Evolutionary conservation across 2,888 invertebrate genomes (phyloP), one percentile per base, ranked within the genome.

Genomic region (Tenthredo scrophulariae): DNA sequence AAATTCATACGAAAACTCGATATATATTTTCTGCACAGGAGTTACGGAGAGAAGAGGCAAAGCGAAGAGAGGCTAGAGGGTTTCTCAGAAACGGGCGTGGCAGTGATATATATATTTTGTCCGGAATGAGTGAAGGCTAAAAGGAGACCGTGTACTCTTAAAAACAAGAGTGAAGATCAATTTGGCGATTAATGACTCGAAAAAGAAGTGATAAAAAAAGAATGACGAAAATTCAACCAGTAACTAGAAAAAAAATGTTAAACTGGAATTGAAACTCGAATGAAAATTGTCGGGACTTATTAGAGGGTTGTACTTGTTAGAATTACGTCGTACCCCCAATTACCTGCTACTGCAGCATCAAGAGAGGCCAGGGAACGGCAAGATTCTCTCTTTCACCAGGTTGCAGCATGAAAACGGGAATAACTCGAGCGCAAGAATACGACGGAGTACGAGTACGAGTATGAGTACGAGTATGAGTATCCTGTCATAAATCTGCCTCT

Each of bases 1-100:
- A 70, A 83, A 83, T 83, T 83, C 70, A 65, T 83, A 70, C 83
- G 83, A 83, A 46, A 83, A 65, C 83, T 83, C 83, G 46, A 43
- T 67, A 83, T 62, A 74, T 74, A 43, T 43, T 43, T n/a, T 22
- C n/a, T 9, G 26, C 5, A n/a, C 43, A 67, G 29, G 15, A 33
- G 26, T 74, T 43, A 10, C 33, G 33, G 6, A 9, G 18, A 29
- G 29, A 26, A 29, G 29, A 62, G 22, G 26, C 4, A 22, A 26
- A 26, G 10, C 22, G 72, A 43, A 40, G 2, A 9, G n/a, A n/a
- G n/a, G 26, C 18, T 43, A 43, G 72, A 74, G 72, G 43, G 22
- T 7, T 46, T 77, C 54, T 54, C 10, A 26, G 50, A 77, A 54
- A 77, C 50, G 77, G 77, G 77, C 54, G 77, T 54, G 77, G 77